These are phyloP conservation scores for Ophioninae sp. DNA, from an alignment of 2,888 invertebrate genomes.

Conservation along the genomic window DNA sequence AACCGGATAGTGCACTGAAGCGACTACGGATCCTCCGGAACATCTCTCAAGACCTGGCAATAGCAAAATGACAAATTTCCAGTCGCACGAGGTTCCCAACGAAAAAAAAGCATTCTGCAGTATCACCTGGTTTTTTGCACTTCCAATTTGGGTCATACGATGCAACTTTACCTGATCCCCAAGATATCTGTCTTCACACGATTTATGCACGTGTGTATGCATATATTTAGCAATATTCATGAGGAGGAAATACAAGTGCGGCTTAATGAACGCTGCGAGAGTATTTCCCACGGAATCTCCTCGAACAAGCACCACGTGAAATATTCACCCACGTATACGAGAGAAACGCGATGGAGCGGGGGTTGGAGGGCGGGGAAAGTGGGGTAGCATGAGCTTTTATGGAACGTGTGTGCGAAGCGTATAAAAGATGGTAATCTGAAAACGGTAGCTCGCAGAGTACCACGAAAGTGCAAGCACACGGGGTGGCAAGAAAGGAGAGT, in stretches of 20 bases:
- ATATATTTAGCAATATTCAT: constrained; percentile 22
- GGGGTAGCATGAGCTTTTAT: constrained; percentile 41
- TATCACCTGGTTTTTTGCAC: background rate
- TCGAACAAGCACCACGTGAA: constrained; percentile 65
- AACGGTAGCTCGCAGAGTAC: constrained; percentile 76
- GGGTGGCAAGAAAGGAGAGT: constrained; percentile 50
- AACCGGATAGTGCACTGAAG: background rate
- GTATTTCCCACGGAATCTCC: constrained; percentile 39
- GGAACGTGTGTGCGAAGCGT: constrained; percentile 62
- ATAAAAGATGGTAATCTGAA: constrained; percentile 77
- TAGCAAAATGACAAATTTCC: background rate
- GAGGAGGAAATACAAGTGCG: constrained; percentile 15
- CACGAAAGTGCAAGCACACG: constrained; percentile 72
- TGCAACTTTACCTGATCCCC: constrained; percentile 9
- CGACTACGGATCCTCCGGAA: background rate
- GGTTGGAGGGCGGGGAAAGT: constrained; percentile 29
- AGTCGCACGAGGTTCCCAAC: background rate
- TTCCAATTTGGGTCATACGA: background rate
- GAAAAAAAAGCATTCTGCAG: background rate
- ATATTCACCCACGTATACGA: constrained; percentile 51
- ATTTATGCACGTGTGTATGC: background rate
- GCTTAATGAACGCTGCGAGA: constrained; percentile 40
- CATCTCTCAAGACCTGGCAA: background rate
- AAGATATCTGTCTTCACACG: background rate
- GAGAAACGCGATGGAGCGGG: constrained; percentile 27